A percentile compares a stretch with the other conserved stretches of the same genome.
Conservation (phyloP, 92 coral and sea anemone species). For the Palythoa grandiflora region DNA sequence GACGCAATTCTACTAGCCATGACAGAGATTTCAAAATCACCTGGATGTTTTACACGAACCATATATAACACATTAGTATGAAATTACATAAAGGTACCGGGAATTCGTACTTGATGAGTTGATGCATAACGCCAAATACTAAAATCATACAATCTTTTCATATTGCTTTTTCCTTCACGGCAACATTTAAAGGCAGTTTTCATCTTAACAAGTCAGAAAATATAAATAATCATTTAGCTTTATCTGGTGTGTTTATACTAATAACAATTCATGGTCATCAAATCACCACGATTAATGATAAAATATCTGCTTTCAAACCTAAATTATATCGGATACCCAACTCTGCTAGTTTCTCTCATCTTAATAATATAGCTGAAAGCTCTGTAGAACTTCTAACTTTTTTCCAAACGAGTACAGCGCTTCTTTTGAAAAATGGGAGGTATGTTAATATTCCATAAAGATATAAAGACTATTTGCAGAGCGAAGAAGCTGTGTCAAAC, state of each 20-base stretch:
- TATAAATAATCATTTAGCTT: constrained; percentile 39
- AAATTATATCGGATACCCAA: constrained; percentile 10
- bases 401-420: not conserved
- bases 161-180: not conserved
- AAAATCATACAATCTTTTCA: not conserved
- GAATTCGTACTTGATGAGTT: not conserved
- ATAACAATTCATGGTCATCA: constrained; percentile 47
- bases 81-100: not conserved
- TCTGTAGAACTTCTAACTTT: not conserved
- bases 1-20: not conserved
- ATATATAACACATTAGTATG: not conserved
- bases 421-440: not conserved
- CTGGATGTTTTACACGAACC: constrained; percentile 37
- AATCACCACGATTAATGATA: constrained; percentile 43
- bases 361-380: not conserved
- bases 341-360: not conserved
- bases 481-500: constrained; percentile 52
- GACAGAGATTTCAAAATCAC: constrained; percentile 43
- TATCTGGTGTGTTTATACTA: constrained; percentile 38
- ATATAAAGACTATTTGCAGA: constrained; percentile 41
- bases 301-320: constrained; percentile 46
- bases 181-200: constrained; percentile 1
- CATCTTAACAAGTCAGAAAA: constrained; percentile 26
- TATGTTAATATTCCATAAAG: constrained; percentile 36
- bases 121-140: not conserved